Evolutionary conservation across 2,797 vertebrate genomes (phyloP), one percentile per base, ranked within the genome.

Genomic region (Zalophus californianus): DNA sequence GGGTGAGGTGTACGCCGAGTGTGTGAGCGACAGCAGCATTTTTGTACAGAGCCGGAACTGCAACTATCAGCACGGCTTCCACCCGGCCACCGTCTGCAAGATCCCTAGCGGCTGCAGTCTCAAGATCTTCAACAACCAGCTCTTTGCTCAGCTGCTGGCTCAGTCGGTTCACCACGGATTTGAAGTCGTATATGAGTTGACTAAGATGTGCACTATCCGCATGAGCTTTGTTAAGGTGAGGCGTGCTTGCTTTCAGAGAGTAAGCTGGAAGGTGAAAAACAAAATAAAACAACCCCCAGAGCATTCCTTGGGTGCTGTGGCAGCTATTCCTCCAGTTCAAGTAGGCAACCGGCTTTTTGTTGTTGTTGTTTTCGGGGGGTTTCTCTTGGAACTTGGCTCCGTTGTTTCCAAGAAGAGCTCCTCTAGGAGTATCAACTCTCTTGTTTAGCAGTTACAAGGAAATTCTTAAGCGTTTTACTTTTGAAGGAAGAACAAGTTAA

Each of bases 171-270:
- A 99, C 98, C 99, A 99, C 0, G 99, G 99, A 87, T 99, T 99
- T 4, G 99, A 99, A 98, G 99, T 99, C 9, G 99, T 99, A 13
- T 99, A 99, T 32, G 99, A 99, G 98, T 99, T 99, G 96, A 99
- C 99, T 3, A 99, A 99, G 99, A 99, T 99, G 99, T 99, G 99
- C 94, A 99, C 99, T 35, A 99, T 99, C 97, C 99, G 99, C 94
- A 99, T 99, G 99, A 99, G 99, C 98, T 99, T 99, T 29, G 99
- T 99, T n/a, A 99, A 99, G 99, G 99, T 99, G 99, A 98, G 98
- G 41, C 64, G 79, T 15, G 66, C 68, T 84, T 79, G 90, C 80
- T 68, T 16, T 95, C 92, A 5, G 7, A 10, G 68, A 87, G 16
- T 77, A 58, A 58, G 72, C 58, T 62, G n/a, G 29, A 21, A 68